Base-by-base conservation (phyloP, 2,888 invertebrate genomes). In the Polyommatus iphigenia region DNA sequence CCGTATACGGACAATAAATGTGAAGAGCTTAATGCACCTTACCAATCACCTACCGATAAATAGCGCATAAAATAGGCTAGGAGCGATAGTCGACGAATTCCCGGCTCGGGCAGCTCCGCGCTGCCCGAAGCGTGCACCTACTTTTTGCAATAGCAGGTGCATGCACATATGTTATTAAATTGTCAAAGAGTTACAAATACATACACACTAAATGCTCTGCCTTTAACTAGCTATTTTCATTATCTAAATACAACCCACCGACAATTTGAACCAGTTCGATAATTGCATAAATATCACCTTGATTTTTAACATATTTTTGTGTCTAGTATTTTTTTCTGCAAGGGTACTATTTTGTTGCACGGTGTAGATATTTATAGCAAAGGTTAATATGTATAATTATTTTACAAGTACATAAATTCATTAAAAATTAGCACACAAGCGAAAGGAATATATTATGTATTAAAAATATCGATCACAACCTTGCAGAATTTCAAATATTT, bases 111-210 rank as follows among this genome's bases (percentile, higher is more conserved):
- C 87, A 90, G 89, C 92, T 54, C 54, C 89, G 88, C 90, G 84
- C 86, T 87, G 92, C 91, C 91, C 89, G 90, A 90, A 92, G 93
- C 93, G 90, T 91, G 92, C 87, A 88, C 88, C 89, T 90, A 90
- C 90, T 94, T 94, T 94, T 94, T 94, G 93, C 92, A 91, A 82
- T 80, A 89, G 92, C 93, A 94, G 93, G 93, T 94, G 93, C 88
- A 85, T 82, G 86, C 86, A 88, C 92, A 93, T 93, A 92, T 93
- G 94, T 92, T 92, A 92, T 94, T 93, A 93, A 93, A 93, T 93
- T 94, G 92, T 93, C 94, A 93, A 93, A 93, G 92, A 88, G 86
- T 75, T 75, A 75, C 75, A 75, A 75, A 54, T 87, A 88, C 89
- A 87, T 87, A 86, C 85, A 87, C 62, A 73, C 75, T 75, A 75